A percentile compares a stretch with the other conserved stretches of the same genome.
Evolutionary conservation across 2,888 invertebrate species (phyloP).

Genomic region (Nymphalis polychloros): DNA sequence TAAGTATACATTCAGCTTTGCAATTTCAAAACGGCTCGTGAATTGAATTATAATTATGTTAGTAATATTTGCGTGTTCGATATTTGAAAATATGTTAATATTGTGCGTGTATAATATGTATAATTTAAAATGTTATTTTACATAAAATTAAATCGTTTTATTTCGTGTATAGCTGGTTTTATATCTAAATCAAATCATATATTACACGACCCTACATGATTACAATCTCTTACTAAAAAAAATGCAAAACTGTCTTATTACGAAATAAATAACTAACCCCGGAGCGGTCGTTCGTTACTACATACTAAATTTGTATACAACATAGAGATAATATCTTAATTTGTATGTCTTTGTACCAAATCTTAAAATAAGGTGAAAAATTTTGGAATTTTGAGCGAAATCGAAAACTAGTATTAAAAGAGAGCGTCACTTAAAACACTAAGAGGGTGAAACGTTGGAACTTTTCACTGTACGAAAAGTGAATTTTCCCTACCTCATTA

Average conservation of each 20-base stretch:
- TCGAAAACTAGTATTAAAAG: constrained; percentile 52
- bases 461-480: constrained; percentile 72
- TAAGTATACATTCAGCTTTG: constrained; percentile 49
- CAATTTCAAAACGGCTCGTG: constrained; percentile 36
- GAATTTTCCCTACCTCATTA: constrained; percentile 56
- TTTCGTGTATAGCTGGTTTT: constrained; percentile 44
- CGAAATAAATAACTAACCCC: constrained; percentile 68
- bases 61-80: background rate
- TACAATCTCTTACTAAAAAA: constrained; percentile 61
- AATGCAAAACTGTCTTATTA: constrained; percentile 71
- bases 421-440: constrained; percentile 54
- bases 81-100: constrained; percentile 9
- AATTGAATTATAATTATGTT: constrained; percentile 7
- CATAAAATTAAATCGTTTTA: constrained; percentile 17
- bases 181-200: constrained; percentile 59
- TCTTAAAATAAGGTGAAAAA: constrained; percentile 57
- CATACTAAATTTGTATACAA: constrained; percentile 68
- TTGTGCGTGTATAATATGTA: constrained; percentile 13
- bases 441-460: constrained; percentile 57
- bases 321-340: constrained; percentile 74
- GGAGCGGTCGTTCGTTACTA: constrained; percentile 44
- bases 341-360: constrained; percentile 80
- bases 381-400: constrained; percentile 56
- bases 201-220: constrained; percentile 62
- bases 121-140: constrained; percentile 17